Conservation (phyloP, 2,888 invertebrate species). For the Dromius quadrimaculatus region DNA sequence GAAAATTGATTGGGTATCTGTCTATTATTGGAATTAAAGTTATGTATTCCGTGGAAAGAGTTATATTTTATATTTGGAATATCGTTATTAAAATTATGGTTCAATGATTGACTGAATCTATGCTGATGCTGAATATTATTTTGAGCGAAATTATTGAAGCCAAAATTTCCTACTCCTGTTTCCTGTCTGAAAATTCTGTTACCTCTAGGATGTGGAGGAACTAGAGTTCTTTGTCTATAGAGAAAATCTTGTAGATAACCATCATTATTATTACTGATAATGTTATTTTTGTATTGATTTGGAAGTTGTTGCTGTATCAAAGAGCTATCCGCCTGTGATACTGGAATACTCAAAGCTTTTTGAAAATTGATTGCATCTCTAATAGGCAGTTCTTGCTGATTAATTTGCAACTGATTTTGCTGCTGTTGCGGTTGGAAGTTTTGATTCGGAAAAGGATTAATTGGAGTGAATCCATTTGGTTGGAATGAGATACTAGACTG, state of each 20-base stretch:
- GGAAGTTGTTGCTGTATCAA: slow-evolving; percentile 55
- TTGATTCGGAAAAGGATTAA: slow-evolving; percentile 3
- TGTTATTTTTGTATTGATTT: slow-evolving; percentile 35
- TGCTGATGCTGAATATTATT: neutral
- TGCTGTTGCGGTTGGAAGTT: neutral
- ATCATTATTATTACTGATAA: slow-evolving; percentile 33
- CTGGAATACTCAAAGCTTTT: slow-evolving; percentile 20
- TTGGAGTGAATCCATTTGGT: slow-evolving; percentile 28
- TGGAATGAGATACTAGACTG: slow-evolving; percentile 68
- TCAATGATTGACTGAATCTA: slow-evolving; percentile 6
- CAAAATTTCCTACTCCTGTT: slow-evolving; percentile 61
- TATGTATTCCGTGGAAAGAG: slow-evolving; percentile 52
- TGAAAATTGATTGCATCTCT: slow-evolving; percentile 61
- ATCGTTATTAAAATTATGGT: slow-evolving; percentile 56
- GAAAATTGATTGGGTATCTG: slow-evolving; percentile 59
- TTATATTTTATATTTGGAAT: slow-evolving; percentile 16
- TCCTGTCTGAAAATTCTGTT: slow-evolving; percentile 64
- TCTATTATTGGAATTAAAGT: slow-evolving; percentile 55
- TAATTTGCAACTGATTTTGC: slow-evolving; percentile 61
- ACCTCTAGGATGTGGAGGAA: slow-evolving; percentile 52
- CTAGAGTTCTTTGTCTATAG: slow-evolving; percentile 36
- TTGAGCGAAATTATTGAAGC: slow-evolving; percentile 43
- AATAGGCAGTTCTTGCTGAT: slow-evolving; percentile 63
- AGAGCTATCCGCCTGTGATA: slow-evolving; percentile 54
- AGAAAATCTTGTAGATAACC: slow-evolving; percentile 41